Percentiles rank a stretch among this genome's conserved stretches.
phyloP scores from a whole-genome alignment of 2,888 invertebrate genomes.

The Priocnemis perturbator region DNA sequence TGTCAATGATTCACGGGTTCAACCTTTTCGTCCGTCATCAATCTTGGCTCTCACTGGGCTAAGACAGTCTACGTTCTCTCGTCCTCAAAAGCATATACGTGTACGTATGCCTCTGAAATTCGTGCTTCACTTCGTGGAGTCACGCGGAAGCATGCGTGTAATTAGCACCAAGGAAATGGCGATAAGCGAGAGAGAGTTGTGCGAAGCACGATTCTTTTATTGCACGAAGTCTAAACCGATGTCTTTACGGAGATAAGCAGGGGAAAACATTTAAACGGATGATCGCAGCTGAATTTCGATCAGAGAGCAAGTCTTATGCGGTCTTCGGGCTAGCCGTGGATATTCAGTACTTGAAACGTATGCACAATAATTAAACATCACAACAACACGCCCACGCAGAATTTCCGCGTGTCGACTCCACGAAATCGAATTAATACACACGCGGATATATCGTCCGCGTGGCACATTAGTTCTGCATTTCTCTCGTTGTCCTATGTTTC shows the following conservation, averaged over 20 bases:
- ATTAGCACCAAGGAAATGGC: background rate
- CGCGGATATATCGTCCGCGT: constrained; percentile 42
- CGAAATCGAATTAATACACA: constrained; percentile 38
- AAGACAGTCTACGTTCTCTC: constrained; percentile 73
- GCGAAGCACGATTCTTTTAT: background rate
- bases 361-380: background rate
- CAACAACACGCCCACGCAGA: constrained; percentile 11
- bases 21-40: constrained; percentile 57
- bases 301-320: too few relatives aligned
- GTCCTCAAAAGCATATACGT: constrained; percentile 38
- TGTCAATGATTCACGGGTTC: constrained; percentile 42
- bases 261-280: too few relatives aligned
- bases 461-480: constrained; percentile 12
- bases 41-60: constrained; percentile 70
- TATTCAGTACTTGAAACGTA: too few relatives aligned
- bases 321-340: too few relatives aligned
- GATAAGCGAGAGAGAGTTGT: background rate
- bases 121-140: constrained; percentile 33
- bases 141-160: too few relatives aligned
- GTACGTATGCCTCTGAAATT: constrained; percentile 46
- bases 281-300: too few relatives aligned
- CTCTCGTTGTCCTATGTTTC: constrained; percentile 3
- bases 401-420: constrained; percentile 41
- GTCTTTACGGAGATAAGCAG: background rate
- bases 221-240: background rate